Percentiles rank a stretch among this genome's conserved stretches.
phyloP scores from a whole-genome alignment of 1,140 invertebrate genomes.

The Drosophila truncata region DNA sequence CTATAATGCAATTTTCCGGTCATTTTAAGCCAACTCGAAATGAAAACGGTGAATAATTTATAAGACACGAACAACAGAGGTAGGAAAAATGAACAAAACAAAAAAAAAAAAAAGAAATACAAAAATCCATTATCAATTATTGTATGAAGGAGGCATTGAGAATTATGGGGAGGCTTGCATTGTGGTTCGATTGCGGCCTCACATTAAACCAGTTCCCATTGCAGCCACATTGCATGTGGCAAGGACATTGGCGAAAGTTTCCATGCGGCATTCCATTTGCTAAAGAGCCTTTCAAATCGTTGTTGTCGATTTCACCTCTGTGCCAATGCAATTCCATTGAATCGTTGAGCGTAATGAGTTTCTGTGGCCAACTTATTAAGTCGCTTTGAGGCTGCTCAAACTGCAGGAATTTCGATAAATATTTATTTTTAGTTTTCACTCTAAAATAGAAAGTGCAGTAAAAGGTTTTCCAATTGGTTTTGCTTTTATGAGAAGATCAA shows the following conservation, averaged over 20 bases:
- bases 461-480: too few relatives aligned
- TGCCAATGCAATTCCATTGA: constrained; percentile 34
- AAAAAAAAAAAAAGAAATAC: not conserved
- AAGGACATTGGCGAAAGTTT: constrained; percentile 47
- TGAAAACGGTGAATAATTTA: constrained; percentile 51
- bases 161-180: constrained; percentile 45
- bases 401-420: constrained; percentile 23
- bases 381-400: constrained; percentile 28
- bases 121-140: constrained; percentile 58
- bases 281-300: constrained; percentile 29
- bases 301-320: constrained; percentile 19
- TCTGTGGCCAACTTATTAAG: constrained; percentile 53
- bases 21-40: constrained; percentile 63
- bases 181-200: constrained; percentile 34
- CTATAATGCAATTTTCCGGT: constrained; percentile 67
- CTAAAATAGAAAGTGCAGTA: not conserved
- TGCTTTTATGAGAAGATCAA: too few relatives aligned
- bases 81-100: not conserved
- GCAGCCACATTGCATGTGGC: constrained; percentile 48
- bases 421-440: constrained; percentile 4
- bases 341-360: constrained; percentile 67
- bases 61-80: constrained; percentile 28
- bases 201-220: constrained; percentile 8
- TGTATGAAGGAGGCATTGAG: constrained; percentile 33
- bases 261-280: constrained; percentile 26